Base-by-base conservation (phyloP, 2,888 invertebrate species). In the Trachelus stipa region DNA sequence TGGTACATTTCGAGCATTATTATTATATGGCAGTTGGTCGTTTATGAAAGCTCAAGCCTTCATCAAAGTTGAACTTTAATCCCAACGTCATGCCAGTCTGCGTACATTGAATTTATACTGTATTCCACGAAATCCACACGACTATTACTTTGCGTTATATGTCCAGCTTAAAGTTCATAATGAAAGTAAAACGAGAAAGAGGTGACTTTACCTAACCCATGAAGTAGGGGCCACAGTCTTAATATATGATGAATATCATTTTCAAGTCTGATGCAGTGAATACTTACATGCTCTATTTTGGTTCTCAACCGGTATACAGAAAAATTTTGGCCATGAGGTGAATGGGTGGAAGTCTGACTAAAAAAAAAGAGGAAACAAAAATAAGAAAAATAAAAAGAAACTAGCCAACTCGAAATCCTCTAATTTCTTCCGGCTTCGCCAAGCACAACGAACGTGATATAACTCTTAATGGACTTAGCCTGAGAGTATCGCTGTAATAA, bases 401-500 rank as follows among this genome's bases (percentile, higher is more conserved):
- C 15, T 40, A 15, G 15, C 40, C 15, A 40, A 15, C 15, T 69
- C 69, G 69, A 69, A 15, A 30, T 69, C 31, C 69, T 69, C 12
- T 69, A 69, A 69, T 33, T 69, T 30, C 69, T 40, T 40, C 15
- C 15, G 33, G 69, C 69, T 69, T 69, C 30, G 12, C 30, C 2
- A 69, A 69, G 69, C 69, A 33, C 31, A 33, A 23, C n/a, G 69
- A 69, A 69, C 69, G 69, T 69, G 69, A 69, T 69, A 30, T 30
- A 69, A 33, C 69, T 69, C 30, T 69, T 69, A 69, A 69, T 69
- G 69, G 33, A 30, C 31, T 33, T 30, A 30, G 11, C 30, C 15
- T 30, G 69, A 69, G 69, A 69, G 30, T 15, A 69, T 69, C 69
- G 69, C 30, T 15, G 12, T 33, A 69, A 69, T 69, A 69, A 69